A percentile compares a stretch with the other conserved stretches of the same genome.
Conservation (phyloP, 2,888 invertebrate genomes). For the Ctena decussata region DNA sequence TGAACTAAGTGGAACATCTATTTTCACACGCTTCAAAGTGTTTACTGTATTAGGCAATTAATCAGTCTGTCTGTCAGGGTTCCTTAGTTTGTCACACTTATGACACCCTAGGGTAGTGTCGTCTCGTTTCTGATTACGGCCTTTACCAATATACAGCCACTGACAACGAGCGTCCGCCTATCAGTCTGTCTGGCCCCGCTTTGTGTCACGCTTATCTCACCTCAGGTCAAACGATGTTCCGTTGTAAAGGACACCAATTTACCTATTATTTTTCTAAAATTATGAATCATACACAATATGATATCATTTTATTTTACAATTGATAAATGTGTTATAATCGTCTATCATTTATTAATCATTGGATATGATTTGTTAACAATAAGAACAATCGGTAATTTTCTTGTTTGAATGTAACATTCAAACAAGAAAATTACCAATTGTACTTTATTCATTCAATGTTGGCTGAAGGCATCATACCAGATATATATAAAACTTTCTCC, state of each 20-base stretch:
- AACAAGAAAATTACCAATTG: too few relatives aligned
- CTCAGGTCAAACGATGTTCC: conserved; percentile 10
- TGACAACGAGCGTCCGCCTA: background rate
- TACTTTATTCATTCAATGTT: background rate
- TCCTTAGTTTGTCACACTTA: conserved; percentile 5
- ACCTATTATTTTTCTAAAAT: background rate
- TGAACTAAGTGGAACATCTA: too few relatives aligned
- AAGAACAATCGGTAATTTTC: background rate
- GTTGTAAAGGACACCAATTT: background rate
- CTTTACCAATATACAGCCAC: background rate
- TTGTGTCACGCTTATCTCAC: conserved; percentile 3
- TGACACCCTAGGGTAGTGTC: background rate
- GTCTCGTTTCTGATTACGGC: background rate
- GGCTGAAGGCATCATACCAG: background rate
- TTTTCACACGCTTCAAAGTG: too few relatives aligned
- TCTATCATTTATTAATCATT: background rate
- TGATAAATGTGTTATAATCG: background rate
- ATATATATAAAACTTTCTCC: background rate
- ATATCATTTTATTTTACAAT: background rate
- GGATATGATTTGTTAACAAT: background rate
- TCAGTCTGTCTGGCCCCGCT: background rate
- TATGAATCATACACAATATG: background rate
- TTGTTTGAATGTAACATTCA: too few relatives aligned
- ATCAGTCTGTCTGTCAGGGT: background rate
- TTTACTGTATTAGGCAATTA: too few relatives aligned